Evolutionary conservation across 1,140 invertebrate species (phyloP), one percentile per base, ranked within the genome.

Genomic region (Scaptomyza graminum): DNA sequence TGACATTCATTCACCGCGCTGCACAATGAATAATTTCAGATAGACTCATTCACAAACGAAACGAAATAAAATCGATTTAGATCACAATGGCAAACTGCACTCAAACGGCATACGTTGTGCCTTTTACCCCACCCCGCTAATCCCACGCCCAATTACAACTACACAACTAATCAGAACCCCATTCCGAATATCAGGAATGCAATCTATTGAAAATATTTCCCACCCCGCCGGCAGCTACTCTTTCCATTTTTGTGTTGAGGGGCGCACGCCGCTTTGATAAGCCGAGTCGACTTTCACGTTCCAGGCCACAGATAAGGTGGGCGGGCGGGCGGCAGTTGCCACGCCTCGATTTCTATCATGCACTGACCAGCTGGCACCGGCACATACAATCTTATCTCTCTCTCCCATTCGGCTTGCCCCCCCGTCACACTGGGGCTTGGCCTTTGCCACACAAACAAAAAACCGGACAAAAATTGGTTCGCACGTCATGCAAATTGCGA

Each of bases 401-500:
- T 4, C 22, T 12, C 37, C 12, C 37, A 12, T 4, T 39, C 28
- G 1, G 18, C 18, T 18, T 22, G 18, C 18, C 1, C 2, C 18
- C 31, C 31, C 9, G 9, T 8, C 37, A 39, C 12, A 13, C 25
- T 46, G 22, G 55, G 55, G 55, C 22, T 44, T 31, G 52, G 55
- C 41, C 55, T 57, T 28, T 46, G 41, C 37, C 12, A 31, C n/a
- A 25, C 16, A 43, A 43, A 9, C 18, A 6, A n/a, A 39, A n/a
- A 12, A 41, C 18, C 34, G 16, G 16, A 55, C 52, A 37, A 22
- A 41, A 41, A n/a, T 3, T 22, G 12, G 50, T 18, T 22, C 60
- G 34, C 49, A 56, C 67, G 61, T 64, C 67, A 65, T 51, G 28
- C 52, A 16, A 65, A 65, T 44, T 65, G 25, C 52, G 28, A 71